A percentile compares a stretch with the other conserved stretches of the same genome.
phyloP scores from a whole-genome alignment of 2,113 vertebrate genomes.

The Cyprinus carpio region DNA sequence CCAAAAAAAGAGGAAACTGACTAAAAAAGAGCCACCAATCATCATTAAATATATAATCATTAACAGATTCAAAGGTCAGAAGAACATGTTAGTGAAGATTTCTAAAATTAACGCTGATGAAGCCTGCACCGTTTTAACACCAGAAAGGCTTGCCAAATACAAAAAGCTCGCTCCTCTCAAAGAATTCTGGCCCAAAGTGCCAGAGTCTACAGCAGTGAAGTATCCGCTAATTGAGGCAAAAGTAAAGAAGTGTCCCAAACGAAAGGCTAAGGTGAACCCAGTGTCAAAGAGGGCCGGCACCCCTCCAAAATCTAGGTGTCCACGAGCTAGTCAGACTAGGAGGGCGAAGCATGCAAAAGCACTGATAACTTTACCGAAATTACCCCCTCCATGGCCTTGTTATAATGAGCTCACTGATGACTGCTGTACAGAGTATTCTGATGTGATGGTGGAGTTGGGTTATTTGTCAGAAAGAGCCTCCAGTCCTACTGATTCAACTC shows the following conservation, averaged over 20 bases:
- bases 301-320: slow-evolving; percentile 75
- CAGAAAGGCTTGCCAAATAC: slow-evolving; percentile 86
- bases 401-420: slow-evolving; percentile 89
- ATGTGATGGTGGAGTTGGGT: slow-evolving; percentile 95
- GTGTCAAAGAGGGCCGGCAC: slow-evolving; percentile 81
- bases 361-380: slow-evolving; percentile 66
- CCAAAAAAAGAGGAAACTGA: slow-evolving; percentile 87
- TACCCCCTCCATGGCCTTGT: slow-evolving; percentile 83
- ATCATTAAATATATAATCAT: slow-evolving; percentile 99
- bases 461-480: slow-evolving; percentile 93
- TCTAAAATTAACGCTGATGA: slow-evolving; percentile 88
- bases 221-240: slow-evolving; percentile 86
- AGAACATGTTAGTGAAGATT: slow-evolving; percentile 98
- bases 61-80: slow-evolving; percentile 97
- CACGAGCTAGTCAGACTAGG: slow-evolving; percentile 62
- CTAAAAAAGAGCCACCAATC: slow-evolving; percentile 90
- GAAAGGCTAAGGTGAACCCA: slow-evolving; percentile 84
- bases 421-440: slow-evolving; percentile 84
- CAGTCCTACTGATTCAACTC: slow-evolving; percentile 87
- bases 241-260: slow-evolving; percentile 88
- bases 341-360: slow-evolving; percentile 75
- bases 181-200: slow-evolving; percentile 95
- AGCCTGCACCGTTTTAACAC: slow-evolving; percentile 86
- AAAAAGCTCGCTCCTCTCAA: slow-evolving; percentile 92
- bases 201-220: slow-evolving; percentile 89